Conservation (phyloP, 30 jellyfish, hydroid and myxozoan species). For the Calvadosia cruxmelitensis region DNA sequence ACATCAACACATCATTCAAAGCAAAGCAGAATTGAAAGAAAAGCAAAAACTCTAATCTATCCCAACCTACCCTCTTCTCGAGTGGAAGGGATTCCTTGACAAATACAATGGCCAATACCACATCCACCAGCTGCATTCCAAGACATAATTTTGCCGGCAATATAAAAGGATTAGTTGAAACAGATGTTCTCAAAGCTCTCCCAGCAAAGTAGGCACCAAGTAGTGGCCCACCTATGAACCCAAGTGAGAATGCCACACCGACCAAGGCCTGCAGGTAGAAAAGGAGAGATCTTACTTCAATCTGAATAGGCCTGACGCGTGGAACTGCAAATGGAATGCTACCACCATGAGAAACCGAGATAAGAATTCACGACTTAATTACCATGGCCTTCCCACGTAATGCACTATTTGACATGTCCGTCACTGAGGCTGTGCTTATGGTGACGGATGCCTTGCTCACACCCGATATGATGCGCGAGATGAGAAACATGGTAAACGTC, state of each 20-base stretch:
- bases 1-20: no score
- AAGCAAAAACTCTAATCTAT: no score
- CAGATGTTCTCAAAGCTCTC: neutral
- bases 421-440: constrained; percentile 61
- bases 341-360: neutral
- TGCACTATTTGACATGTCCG: constrained; percentile 73
- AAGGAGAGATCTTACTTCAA: neutral
- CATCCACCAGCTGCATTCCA: constrained; percentile 40
- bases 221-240: constrained; percentile 84
- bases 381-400: constrained; percentile 86
- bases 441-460: constrained; percentile 83
- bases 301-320: neutral
- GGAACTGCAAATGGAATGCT: neutral
- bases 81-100: constrained; percentile 30
- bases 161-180: constrained; percentile 29
- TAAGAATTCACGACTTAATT: neutral
- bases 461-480: constrained; percentile 88
- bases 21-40: no score
- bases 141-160: constrained; percentile 63
- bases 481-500: constrained; percentile 46
- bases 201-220: constrained; percentile 89
- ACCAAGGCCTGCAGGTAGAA: constrained; percentile 41
- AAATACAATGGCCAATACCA: constrained; percentile 22
- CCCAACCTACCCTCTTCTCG: neutral
- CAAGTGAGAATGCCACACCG: constrained; percentile 87